Evolutionary conservation across 2,888 invertebrate genomes (phyloP), one percentile per base, ranked within the genome.

Genomic region (Gymnoscelis rufifasciata): DNA sequence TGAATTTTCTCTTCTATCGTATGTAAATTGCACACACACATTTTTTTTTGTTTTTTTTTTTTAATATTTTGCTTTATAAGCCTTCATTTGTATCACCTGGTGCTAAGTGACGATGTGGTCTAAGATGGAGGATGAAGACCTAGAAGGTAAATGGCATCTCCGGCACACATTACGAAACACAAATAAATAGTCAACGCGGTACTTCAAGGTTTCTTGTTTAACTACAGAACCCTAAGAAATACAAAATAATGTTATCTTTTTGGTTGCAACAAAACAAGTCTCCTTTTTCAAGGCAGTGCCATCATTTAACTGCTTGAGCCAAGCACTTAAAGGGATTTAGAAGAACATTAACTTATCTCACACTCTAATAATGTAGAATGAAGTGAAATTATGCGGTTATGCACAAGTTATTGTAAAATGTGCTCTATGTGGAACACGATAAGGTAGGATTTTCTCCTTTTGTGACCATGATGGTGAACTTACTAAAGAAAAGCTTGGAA

Each of bases 401-500:
- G 37, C 41, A 29, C 10, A 7, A 30, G 8, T 3, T 12, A 39
- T 6, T 31, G 19, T 5, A 48, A 2, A 43, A 27, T 43, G 27
- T 19, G 35, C 39, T 43, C 23, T 43, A 43, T 36, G 5, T 27
- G 1, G 23, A 23, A 10, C 12, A 30, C 0, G 23, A 11, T 37
- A 48, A 37, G 48, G 48, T 43, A 5, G 6, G 43, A n/a, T 35
- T 31, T 36, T 8, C 36, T 43, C 26, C 12, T 7, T 43, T 36
- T 10, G 26, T 30, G 15, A 24, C n/a, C 38, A 36, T 36, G 36
- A 39, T 39, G 43, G 30, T 36, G 30, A 36, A 31, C 31, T 36
- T 43, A 40, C 27, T 39, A 19, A 40, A 43, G 43, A 31, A 64
- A 64, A 66, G 68, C 66, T 60, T 55, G 66, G 71, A 72, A 72